Evolutionary conservation across 37 sponge, comb jelly and placozoan species (phyloP).

Genomic region (Mnemiopsis leidyi): DNA sequence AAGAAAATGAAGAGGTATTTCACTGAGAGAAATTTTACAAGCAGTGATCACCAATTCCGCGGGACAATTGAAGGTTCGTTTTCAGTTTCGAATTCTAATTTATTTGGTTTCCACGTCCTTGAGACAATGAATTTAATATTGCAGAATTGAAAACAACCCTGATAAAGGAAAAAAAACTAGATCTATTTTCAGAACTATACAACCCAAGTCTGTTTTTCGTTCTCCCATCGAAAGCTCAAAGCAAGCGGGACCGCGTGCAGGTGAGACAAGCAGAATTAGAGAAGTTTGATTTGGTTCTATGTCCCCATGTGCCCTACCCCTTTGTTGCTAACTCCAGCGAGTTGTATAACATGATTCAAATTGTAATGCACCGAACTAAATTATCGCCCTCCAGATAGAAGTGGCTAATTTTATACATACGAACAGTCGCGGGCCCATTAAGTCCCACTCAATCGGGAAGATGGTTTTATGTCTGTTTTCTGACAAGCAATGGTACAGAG

Average conservation of each 20-base stretch:
- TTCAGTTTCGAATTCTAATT: too few relatives aligned
- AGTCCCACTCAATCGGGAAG: conserved; percentile 21
- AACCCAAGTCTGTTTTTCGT: conserved; percentile 43
- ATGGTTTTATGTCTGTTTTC: conserved; percentile 8
- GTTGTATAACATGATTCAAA: too few relatives aligned
- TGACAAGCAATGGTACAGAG: conserved; percentile 13
- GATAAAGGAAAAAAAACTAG: too few relatives aligned
- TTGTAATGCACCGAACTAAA: too few relatives aligned
- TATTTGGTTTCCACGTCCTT: too few relatives aligned
- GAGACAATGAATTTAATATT: too few relatives aligned
- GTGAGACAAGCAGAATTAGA: too few relatives aligned
- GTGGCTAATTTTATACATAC: not conserved
- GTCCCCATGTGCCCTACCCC: too few relatives aligned
- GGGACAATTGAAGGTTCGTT: not conserved
- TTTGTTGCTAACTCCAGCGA: too few relatives aligned
- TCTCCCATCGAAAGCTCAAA: not conserved
- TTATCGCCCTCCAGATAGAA: not conserved
- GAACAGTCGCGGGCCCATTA: not conserved
- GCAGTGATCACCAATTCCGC: not conserved
- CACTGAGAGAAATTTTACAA: too few relatives aligned
- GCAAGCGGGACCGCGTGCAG: not conserved
- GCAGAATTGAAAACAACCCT: too few relatives aligned
- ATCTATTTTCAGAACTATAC: conserved; percentile 31
- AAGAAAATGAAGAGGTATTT: conserved; percentile 20
- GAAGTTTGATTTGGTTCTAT: too few relatives aligned